Evolutionary conservation across 2,888 invertebrate species (phyloP).

Genomic region (Drosophila diplacantha): DNA sequence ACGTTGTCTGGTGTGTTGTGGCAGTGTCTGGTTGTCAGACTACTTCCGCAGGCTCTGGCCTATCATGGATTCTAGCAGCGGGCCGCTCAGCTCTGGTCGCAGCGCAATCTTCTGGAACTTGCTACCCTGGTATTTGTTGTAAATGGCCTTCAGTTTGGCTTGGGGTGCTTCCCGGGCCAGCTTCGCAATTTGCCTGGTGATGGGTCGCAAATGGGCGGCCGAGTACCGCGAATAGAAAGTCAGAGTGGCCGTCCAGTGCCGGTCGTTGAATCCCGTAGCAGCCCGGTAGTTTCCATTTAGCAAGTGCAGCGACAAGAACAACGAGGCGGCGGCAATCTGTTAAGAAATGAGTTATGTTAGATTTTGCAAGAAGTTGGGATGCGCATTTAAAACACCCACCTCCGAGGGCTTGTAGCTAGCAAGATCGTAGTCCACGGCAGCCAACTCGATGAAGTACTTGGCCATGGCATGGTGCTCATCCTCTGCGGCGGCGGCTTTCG

Average conservation of each 20-base stretch:
- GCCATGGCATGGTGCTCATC: conserved; percentile 87
- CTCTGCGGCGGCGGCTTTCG: conserved; percentile 80
- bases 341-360: neutral
- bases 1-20: conserved; percentile 9
- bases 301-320: conserved; percentile 75
- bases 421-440: conserved; percentile 88
- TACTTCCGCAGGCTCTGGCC: conserved; percentile 46
- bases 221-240: conserved; percentile 87
- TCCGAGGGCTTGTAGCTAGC: conserved; percentile 89
- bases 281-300: conserved; percentile 68
- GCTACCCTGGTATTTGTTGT: conserved; percentile 82
- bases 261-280: conserved; percentile 67
- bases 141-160: conserved; percentile 84
- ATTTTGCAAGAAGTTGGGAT: too few relatives aligned
- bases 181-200: conserved; percentile 84
- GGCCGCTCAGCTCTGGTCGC: conserved; percentile 80
- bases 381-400: conserved; percentile 80
- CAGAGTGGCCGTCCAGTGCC: conserved; percentile 86
- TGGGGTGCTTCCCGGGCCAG: conserved; percentile 84
- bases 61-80: conserved; percentile 72
- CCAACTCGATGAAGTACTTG: conserved; percentile 93
- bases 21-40: neutral
- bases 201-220: conserved; percentile 83
- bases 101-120: conserved; percentile 83
- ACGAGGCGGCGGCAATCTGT: conserved; percentile 76